Conservation (phyloP, 53 echinoderm and acorn worm genomes). For the Mesocentrotus franciscanus region DNA sequence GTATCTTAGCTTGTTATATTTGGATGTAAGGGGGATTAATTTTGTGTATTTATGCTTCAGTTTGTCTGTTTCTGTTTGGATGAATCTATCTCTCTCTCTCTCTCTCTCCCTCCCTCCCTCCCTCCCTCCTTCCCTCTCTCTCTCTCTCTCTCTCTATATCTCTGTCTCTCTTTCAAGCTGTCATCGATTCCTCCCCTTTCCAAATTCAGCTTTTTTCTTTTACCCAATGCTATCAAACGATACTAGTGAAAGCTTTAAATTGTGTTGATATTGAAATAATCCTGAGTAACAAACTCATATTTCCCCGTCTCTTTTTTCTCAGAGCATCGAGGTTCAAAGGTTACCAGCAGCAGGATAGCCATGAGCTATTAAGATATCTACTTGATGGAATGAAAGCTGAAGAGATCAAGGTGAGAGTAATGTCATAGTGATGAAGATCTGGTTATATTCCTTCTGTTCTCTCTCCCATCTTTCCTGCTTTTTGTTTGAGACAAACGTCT, state of each 20-base stretch:
- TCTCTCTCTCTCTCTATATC: neutral
- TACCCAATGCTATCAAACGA: no score
- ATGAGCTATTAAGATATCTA: conserved; percentile 92
- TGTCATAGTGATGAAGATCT: neutral
- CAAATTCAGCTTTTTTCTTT: no score
- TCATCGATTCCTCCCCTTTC: no score
- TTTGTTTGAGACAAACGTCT: no score
- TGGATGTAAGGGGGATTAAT: neutral
- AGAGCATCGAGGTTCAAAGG: conserved; percentile 97
- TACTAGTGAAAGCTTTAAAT: neutral
- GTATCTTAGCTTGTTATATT: neutral
- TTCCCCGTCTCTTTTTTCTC: neutral
- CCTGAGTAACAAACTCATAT: no score
- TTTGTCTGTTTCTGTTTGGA: neutral
- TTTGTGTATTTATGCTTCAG: neutral
- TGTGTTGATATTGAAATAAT: neutral
- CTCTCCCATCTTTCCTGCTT: neutral
- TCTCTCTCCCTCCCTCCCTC: no score
- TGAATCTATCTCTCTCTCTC: neutral
- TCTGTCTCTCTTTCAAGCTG: neutral
- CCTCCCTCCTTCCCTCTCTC: no score
- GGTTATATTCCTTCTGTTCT: neutral
- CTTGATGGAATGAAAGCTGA: conserved; percentile 96
- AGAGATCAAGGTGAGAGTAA: conserved; percentile 83
- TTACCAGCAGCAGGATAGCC: conserved; percentile 98